phyloP scores from a whole-genome alignment of 1,140 invertebrate species.

The Sesamia nonagrioides region DNA sequence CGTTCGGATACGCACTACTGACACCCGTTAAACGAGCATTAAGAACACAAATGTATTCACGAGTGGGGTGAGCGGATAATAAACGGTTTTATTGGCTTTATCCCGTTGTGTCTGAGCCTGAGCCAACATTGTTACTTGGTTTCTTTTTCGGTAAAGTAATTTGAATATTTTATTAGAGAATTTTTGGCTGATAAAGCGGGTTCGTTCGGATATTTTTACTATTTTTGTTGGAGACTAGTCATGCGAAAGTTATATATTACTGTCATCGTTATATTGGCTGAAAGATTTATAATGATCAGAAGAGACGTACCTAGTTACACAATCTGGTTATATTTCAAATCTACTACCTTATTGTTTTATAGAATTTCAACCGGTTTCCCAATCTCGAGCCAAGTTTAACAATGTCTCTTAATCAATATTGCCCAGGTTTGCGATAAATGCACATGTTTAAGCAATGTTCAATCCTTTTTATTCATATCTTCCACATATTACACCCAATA shows the following conservation, averaged over 20 bases:
- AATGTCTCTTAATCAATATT: no score
- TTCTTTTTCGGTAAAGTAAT: conserved; percentile 54
- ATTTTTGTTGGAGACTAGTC: conserved; percentile 5
- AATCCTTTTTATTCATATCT: no score
- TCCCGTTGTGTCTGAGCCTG: conserved; percentile 62
- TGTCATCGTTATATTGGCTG: background rate
- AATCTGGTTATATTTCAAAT: no score
- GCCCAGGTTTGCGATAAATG: no score
- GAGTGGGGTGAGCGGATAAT: conserved; percentile 71
- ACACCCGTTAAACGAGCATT: conserved; percentile 69
- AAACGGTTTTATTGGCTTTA: conserved; percentile 79
- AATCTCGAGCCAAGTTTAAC: no score
- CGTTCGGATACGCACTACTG: conserved; percentile 65
- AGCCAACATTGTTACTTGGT: conserved; percentile 60
- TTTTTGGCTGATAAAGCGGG: conserved; percentile 50
- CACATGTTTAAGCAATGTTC: no score
- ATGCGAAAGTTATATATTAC: conserved; percentile 5
- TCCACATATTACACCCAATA: background rate
- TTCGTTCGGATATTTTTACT: conserved; percentile 29
- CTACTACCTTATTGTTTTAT: no score
- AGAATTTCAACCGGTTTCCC: no score
- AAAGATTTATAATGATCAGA: no score
- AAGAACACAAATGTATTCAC: conserved; percentile 69
- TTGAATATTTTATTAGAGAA: conserved; percentile 56
- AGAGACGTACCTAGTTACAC: background rate